Evolutionary conservation across 1,140 invertebrate species (phyloP).

Genomic region (Anthonomus grandis): DNA sequence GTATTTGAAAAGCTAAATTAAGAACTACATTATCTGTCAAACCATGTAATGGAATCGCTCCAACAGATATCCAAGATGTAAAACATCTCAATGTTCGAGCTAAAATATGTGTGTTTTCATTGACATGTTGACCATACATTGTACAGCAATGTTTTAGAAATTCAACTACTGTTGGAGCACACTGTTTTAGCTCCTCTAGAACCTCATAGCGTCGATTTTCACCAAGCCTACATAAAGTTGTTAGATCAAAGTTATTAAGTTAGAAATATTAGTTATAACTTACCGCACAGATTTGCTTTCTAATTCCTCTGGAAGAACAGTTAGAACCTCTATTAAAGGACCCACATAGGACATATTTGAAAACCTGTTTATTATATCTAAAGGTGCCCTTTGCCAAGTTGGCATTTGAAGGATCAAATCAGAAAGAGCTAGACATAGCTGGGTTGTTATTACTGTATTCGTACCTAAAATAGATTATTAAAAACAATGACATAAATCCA

Average conservation of each 20-base stretch:
- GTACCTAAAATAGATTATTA: constrained; percentile 53
- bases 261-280: constrained; percentile 3
- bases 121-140: constrained; percentile 52
- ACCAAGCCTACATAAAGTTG: constrained; percentile 57
- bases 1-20: constrained; percentile 65
- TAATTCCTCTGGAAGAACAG: constrained; percentile 94
- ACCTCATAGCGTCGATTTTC: constrained; percentile 86
- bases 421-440: constrained; percentile 87
- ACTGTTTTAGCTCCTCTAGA: constrained; percentile 68
- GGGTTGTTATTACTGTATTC: constrained; percentile 81
- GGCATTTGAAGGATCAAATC: constrained; percentile 94
- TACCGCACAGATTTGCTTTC: constrained; percentile 70
- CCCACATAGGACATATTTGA: constrained; percentile 63
- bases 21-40: constrained; percentile 67
- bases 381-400: constrained; percentile 84
- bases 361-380: constrained; percentile 76
- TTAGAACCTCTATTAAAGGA: constrained; percentile 88
- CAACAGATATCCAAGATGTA: constrained; percentile 74
- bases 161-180: constrained; percentile 64
- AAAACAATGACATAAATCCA: not conserved
- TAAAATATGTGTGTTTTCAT: constrained; percentile 55
- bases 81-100: constrained; percentile 71
- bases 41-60: constrained; percentile 64
- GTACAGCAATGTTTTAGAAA: constrained; percentile 73
- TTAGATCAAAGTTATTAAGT: constrained; percentile 32